These are phyloP conservation scores for Chouioia cunea DNA, from an alignment of 2,888 invertebrate genomes.

Conservation along the genomic window DNA sequence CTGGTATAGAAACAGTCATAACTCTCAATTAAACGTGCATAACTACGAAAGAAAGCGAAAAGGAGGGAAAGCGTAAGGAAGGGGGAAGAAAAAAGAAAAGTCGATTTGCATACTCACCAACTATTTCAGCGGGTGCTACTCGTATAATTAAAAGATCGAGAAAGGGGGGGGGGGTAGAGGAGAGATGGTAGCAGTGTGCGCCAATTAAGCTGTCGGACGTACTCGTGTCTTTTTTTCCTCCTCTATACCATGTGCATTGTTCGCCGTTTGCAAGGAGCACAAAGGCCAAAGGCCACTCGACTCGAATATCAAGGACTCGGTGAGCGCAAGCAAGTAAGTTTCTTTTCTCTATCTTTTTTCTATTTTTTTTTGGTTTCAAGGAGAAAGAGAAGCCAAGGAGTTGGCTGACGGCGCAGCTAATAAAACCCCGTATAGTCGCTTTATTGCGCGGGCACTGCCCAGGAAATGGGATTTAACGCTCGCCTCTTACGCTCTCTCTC, in stretches of 20 bases:
- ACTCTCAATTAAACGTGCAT: constrained; percentile 28
- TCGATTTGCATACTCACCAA: too few species aligned
- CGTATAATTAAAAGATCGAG: constrained; percentile 18
- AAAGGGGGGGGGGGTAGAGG: too few species aligned
- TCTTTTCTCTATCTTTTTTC: not conserved
- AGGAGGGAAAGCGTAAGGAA: too few species aligned
- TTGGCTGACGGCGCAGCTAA: not conserved
- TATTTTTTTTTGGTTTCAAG: not conserved
- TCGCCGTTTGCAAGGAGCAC: not conserved
- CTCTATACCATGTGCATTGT: not conserved
- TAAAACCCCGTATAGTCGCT: not conserved
- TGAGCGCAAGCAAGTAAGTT: not conserved
- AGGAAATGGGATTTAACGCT: constrained; percentile 7
- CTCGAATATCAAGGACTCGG: constrained; percentile 23
- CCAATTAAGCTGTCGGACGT: constrained; percentile 23
- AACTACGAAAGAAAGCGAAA: constrained; percentile 4
- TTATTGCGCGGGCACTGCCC: not conserved
- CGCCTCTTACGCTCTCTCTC: not conserved
- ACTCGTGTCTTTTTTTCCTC: not conserved
- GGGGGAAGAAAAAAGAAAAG: too few species aligned
- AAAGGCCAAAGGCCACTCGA: constrained; percentile 6
- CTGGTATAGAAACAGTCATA: constrained; percentile 2
- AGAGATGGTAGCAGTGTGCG: constrained; percentile 1
- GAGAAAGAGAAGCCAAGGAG: too few species aligned
- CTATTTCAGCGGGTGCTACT: not conserved